Conservation (phyloP, 1,140 invertebrate genomes). For the Nylanderia fulva region DNA sequence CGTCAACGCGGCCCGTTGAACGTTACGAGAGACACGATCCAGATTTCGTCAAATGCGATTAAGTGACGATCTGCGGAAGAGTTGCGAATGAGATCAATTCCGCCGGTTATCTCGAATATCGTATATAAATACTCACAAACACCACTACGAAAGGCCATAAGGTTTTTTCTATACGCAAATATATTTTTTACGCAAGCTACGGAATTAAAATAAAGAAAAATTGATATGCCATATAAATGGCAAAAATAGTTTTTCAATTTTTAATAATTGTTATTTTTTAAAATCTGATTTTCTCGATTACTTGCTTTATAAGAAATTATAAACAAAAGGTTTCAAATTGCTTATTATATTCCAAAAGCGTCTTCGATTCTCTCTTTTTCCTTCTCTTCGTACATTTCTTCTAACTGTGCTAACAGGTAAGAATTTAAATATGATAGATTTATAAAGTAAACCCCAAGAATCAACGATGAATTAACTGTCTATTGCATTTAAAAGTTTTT, state of each 20-base stretch:
- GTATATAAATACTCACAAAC: neutral
- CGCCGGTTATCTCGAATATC: neutral
- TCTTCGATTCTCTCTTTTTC: neutral
- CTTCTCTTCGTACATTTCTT: neutral
- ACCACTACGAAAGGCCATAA: neutral
- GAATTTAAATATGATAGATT: conserved; percentile 24
- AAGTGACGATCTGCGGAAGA: conserved; percentile 21
- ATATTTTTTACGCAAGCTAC: neutral
- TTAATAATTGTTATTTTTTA: neutral
- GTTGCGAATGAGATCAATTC: neutral
- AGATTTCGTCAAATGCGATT: conserved; percentile 56
- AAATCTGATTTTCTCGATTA: conserved; percentile 3
- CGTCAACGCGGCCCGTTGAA: conserved; percentile 56
- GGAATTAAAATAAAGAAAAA: neutral
- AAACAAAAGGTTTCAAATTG: neutral
- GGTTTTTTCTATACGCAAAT: neutral
- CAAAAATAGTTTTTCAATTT: neutral
- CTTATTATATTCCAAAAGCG: neutral
- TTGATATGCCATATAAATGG: neutral
- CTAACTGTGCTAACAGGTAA: too few species aligned
- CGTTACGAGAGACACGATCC: conserved; percentile 57
- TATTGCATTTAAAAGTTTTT: neutral
- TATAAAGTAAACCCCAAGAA: neutral
- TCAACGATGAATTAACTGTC: neutral
- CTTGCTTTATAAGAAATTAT: neutral